These are phyloP conservation scores for Physeter macrocephalus DNA, from an alignment of 2,113 vertebrate species.

Conservation along the genomic window DNA sequence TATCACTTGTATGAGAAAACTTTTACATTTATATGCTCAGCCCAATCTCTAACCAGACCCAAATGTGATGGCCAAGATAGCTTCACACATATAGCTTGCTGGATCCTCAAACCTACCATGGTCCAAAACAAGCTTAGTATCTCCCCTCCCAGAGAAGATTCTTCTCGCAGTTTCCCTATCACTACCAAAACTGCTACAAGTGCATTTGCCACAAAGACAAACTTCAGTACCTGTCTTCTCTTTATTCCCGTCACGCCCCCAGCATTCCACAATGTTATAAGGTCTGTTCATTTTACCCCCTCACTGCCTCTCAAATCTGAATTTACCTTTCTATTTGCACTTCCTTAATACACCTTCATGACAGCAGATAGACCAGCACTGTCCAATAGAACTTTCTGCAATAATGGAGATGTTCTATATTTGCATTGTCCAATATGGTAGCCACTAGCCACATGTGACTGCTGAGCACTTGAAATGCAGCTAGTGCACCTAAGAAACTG, in stretches of 20 bases:
- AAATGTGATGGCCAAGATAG: background rate
- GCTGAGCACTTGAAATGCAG: background rate
- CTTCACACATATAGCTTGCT: background rate
- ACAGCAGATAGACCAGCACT: background rate
- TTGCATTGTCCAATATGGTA: background rate
- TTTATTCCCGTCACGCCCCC: accelerated
- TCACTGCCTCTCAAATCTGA: background rate
- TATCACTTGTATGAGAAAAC: background rate
- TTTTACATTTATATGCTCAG: background rate
- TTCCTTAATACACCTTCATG: background rate
- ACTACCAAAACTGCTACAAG: background rate
- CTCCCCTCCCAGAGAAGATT: background rate
- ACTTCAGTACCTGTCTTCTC: background rate
- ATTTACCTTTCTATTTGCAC: background rate
- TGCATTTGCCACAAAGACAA: background rate
- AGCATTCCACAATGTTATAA: background rate
- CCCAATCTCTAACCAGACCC: background rate
- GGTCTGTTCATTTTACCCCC: background rate
- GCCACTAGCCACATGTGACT: background rate
- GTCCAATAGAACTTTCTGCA: background rate
- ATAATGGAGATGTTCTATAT: background rate
- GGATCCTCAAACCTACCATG: background rate
- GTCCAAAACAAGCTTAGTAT: background rate
- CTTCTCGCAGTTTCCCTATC: background rate
- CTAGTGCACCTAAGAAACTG: background rate